Evolutionary conservation across 2,797 vertebrate species (phyloP).

Genomic region (Oryzias dopingdopingensis): DNA sequence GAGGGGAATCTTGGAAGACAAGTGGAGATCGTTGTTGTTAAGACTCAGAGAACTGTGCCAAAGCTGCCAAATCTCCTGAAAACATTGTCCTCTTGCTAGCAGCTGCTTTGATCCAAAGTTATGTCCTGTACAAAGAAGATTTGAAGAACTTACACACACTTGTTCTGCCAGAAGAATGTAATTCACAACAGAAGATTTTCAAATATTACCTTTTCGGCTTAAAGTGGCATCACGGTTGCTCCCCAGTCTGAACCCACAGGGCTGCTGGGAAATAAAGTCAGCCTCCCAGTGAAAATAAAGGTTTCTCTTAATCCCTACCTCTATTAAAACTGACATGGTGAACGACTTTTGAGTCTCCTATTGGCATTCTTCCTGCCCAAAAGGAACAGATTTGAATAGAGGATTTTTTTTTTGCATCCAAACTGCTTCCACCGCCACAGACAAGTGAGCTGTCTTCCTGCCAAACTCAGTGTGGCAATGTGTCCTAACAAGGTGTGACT

Average conservation of each 20-base stretch:
- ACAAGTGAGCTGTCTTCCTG: constrained; percentile 75
- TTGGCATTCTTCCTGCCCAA: constrained; percentile 42
- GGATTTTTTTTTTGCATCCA: constrained; percentile 48
- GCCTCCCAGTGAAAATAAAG: constrained; percentile 20
- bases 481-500: constrained; percentile 46
- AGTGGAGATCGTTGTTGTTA: constrained; percentile 69
- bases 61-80: constrained; percentile 67
- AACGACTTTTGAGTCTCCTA: constrained; percentile 56
- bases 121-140: constrained; percentile 62
- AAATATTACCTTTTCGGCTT: constrained; percentile 35
- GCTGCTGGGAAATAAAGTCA: constrained; percentile 42
- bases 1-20: constrained; percentile 63
- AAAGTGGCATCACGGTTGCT: constrained; percentile 20
- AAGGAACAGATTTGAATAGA: constrained; percentile 37
- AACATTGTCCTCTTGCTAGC: constrained; percentile 64
- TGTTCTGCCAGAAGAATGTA: constrained; percentile 46
- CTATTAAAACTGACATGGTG: constrained; percentile 32
- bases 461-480: constrained; percentile 72
- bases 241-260: constrained; percentile 29
- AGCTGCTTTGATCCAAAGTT: constrained; percentile 74
- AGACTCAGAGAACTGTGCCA: constrained; percentile 71
- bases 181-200: constrained; percentile 32
- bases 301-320: constrained; percentile 24
- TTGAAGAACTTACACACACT: constrained; percentile 16
- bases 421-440: constrained; percentile 67